phyloP scores from a whole-genome alignment of 2,797 vertebrate genomes.

The Phoebastria nigripes region DNA sequence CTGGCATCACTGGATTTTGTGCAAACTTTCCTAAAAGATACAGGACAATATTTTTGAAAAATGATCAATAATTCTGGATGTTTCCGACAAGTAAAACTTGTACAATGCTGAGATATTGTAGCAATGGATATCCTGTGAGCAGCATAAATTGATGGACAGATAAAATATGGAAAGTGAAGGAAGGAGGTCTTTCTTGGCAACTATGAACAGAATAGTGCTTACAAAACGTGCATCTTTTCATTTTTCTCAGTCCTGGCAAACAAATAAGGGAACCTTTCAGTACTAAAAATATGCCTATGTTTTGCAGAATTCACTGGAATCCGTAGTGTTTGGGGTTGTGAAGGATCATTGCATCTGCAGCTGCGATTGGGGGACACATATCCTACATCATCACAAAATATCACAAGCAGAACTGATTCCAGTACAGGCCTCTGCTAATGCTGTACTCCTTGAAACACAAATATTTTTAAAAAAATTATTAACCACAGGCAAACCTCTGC shows the following conservation, averaged over 20 bases:
- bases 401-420: not conserved
- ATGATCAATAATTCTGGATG: not conserved
- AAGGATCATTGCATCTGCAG: not conserved
- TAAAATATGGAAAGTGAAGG: not conserved
- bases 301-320: not conserved
- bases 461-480: not conserved
- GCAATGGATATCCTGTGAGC: not conserved
- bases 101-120: not conserved
- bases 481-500: not conserved
- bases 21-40: not conserved
- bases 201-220: not conserved
- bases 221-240: not conserved
- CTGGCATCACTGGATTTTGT: not conserved
- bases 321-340: not conserved
- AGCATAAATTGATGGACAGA: not conserved
- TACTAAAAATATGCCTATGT: not conserved
- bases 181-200: not conserved
- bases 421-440: not conserved
- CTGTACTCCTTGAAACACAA: not conserved
- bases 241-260: not conserved
- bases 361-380: rapidly evolving
- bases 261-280: not conserved
- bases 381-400: not conserved
- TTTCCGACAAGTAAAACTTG: not conserved
- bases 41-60: not conserved